Conservation (phyloP, 2,888 invertebrate genomes). For the Agrotis exclamationis region DNA sequence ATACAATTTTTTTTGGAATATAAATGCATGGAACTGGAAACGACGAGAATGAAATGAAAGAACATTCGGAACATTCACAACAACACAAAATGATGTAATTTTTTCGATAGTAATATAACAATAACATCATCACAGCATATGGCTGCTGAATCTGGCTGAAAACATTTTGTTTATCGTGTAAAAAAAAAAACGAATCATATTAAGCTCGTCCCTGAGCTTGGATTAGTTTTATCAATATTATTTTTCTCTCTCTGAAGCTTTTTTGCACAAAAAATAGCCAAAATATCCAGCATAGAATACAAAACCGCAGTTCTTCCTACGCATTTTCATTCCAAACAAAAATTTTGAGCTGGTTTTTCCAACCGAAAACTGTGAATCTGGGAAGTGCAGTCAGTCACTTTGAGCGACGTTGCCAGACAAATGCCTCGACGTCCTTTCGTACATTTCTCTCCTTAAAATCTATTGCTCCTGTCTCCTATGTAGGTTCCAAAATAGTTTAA, state of each 20-base stretch:
- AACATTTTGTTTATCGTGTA: not conserved
- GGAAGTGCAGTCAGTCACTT: constrained; percentile 53
- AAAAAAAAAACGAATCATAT: too few species aligned
- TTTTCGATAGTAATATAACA: too few species aligned
- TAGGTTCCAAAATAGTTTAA: constrained; percentile 57
- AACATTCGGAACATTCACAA: not conserved
- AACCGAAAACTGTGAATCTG: constrained; percentile 46
- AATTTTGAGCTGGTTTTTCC: constrained; percentile 48
- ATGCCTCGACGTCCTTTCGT: constrained; percentile 30
- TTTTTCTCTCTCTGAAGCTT: not conserved
- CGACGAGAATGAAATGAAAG: not conserved
- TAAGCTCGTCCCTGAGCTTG: too few species aligned
- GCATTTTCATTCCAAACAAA: constrained; percentile 33
- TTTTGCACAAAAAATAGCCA: constrained; percentile 2
- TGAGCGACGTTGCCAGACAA: constrained; percentile 51
- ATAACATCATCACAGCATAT: too few species aligned
- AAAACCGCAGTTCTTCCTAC: constrained; percentile 23
- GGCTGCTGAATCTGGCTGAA: not conserved
- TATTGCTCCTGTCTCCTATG: constrained; percentile 38
- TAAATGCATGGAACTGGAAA: not conserved
- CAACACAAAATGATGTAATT: not conserved
- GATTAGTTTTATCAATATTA: too few species aligned
- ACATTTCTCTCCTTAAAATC: constrained; percentile 52
- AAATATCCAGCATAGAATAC: not conserved
- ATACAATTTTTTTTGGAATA: not conserved